Base-by-base conservation (phyloP, 2,888 invertebrate genomes). In the Idaea biselata region DNA sequence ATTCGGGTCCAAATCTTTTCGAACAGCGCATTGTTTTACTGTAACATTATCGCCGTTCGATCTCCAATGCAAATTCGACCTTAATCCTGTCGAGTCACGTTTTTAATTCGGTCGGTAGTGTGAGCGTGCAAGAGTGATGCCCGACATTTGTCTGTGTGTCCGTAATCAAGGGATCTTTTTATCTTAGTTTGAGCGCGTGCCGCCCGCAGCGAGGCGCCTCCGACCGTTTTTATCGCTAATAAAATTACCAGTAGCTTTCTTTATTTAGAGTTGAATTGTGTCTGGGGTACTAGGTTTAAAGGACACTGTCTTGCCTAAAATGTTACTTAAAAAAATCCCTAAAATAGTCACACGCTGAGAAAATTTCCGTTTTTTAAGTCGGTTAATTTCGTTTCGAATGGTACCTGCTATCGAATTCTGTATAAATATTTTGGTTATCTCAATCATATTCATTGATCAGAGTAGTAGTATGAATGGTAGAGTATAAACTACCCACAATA, bases 141-240 rank as follows among this genome's bases (percentile, higher is more conserved):
- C 69, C 63, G 68, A 70, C 86, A 85, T 87, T 86, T 81, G 79
- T 87, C 83, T 76, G 73, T 68, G 70, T 56, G 67, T 73, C 61
- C 72, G 79, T 74, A 81, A 81, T 81, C 80, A 80, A 79, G 72
- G 69, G 75, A 78, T 77, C 73, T 79, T 80, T 81, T 81, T 80
- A 78, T 79, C 77, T 76, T 74, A 68, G 71, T 74, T 74, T 64
- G 58, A 67, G 62, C 64, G 17, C 56, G 56, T 18, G 16, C 14
- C 56, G 18, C n/a, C 55, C 55, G 55, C 55, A 17, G 17, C 55
- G n/a, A 16, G 3, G 44, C 44, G 44, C 44, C 44, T 44, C 44
- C 44, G 44, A 44, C 44, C 44, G 44, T 44, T 44, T 44, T 44
- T 44, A 44, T 44, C 44, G 44, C 11, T 44, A 44, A 44, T 44